These are phyloP conservation scores for Sminthurides aquaticus DNA, from an alignment of 2,888 invertebrate genomes.

Conservation along the genomic window DNA sequence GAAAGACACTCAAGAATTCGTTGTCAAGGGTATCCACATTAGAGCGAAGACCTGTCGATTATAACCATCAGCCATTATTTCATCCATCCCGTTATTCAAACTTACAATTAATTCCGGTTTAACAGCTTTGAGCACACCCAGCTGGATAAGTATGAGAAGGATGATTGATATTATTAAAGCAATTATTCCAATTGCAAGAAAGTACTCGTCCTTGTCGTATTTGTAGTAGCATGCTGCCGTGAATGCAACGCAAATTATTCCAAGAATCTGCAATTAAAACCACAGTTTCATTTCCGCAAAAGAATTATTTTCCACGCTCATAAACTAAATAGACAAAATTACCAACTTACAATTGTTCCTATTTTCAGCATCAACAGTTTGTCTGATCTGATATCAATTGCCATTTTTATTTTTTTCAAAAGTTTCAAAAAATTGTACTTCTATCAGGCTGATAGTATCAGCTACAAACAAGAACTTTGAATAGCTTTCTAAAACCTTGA, in stretches of 20 bases:
- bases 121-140: not conserved
- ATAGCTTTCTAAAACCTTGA: too few relatives aligned
- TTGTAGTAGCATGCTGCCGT: not conserved
- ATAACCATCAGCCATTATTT: too few relatives aligned
- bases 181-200: not conserved
- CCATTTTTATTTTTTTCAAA: too few relatives aligned
- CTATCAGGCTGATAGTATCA: too few relatives aligned
- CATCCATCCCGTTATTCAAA: too few relatives aligned
- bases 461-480: too few relatives aligned
- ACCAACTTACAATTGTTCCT: not conserved
- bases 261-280: not conserved
- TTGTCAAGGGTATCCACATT: too few relatives aligned
- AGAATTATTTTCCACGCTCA: not conserved
- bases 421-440: too few relatives aligned
- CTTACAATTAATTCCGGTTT: not conserved
- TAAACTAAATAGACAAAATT: slow-evolving; percentile 2
- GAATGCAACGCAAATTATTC: not conserved
- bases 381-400: not conserved
- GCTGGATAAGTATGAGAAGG: not conserved
- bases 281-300: not conserved
- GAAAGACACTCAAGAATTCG: too few relatives aligned
- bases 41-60: too few relatives aligned
- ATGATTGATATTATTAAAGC: not conserved
- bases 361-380: not conserved
- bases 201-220: not conserved